A percentile compares a stretch with the other conserved stretches of the same genome.
phyloP scores from a whole-genome alignment of 1,140 invertebrate species.

The Phthorimaea operculella region DNA sequence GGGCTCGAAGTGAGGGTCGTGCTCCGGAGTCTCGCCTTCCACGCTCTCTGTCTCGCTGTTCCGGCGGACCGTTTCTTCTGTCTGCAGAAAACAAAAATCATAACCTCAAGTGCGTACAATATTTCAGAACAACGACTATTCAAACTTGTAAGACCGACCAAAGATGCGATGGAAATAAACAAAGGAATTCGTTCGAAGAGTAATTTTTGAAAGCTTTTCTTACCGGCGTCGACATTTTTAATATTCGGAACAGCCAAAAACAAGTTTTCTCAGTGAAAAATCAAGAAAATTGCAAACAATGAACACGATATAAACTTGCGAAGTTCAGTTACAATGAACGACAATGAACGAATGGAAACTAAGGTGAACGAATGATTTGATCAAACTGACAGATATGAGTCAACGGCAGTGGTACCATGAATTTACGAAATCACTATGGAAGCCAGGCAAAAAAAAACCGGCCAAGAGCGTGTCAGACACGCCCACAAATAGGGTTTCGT shows the following conservation, averaged over 20 bases:
- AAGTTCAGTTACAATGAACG: constrained; percentile 6
- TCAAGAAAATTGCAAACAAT: constrained; percentile 17
- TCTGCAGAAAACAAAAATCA: constrained; percentile 26
- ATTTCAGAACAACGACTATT: constrained; percentile 1
- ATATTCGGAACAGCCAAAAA: neutral
- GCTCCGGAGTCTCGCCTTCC: constrained; percentile 54
- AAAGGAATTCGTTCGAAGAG: no score
- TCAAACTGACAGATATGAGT: no score
- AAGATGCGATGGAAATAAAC: constrained; percentile 9
- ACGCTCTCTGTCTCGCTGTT: constrained; percentile 59
- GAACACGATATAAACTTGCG: constrained; percentile 16
- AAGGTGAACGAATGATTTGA: neutral
- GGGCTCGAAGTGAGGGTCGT: constrained; percentile 81
- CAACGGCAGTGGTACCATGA: no score
- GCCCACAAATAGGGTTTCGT: no score
- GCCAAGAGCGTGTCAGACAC: no score
- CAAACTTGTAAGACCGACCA: constrained; percentile 9
- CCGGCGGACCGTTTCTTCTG: constrained; percentile 50
- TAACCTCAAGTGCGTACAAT: neutral
- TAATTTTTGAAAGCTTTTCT: constrained; percentile 8
- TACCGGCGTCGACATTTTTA: constrained; percentile 49
- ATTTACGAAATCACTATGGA: no score
- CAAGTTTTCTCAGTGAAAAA: constrained; percentile 8
- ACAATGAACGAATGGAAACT: neutral
- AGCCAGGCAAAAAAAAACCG: no score